A percentile compares a stretch with the other conserved stretches of the same genome.
These are phyloP conservation scores for Tinamus major DNA, from an alignment of 2,797 vertebrate species.

Conservation along the genomic window DNA sequence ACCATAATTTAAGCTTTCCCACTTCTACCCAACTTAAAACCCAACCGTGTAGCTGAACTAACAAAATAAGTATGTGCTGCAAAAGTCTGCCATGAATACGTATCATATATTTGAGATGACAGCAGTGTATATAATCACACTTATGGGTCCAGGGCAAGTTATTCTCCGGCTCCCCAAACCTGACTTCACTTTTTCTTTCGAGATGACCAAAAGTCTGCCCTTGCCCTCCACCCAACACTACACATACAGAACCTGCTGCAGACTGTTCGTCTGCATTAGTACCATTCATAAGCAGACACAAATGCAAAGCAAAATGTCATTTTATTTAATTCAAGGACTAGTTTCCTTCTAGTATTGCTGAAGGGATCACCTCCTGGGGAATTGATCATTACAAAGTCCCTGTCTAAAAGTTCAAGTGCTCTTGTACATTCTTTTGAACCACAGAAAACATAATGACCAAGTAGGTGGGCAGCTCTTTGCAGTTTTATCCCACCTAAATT, in stretches of 20 bases:
- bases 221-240: not conserved
- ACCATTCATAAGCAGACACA: constrained; percentile 25
- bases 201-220: not conserved
- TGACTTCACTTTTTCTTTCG: constrained; percentile 12
- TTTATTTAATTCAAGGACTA: constrained; percentile 79
- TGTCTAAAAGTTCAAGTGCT: constrained; percentile 79
- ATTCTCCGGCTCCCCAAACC: not conserved
- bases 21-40: not conserved
- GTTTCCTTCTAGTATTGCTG: constrained; percentile 78
- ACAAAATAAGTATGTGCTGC: not conserved
- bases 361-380: constrained; percentile 75
- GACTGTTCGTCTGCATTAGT: not conserved
- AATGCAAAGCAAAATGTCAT: constrained; percentile 78
- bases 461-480: constrained; percentile 71
- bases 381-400: constrained; percentile 75
- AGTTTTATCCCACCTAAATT: constrained; percentile 68
- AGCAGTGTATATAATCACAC: not conserved
- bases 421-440: constrained; percentile 80
- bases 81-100: not conserved
- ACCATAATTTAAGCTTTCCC: not conserved
- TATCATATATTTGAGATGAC: not conserved
- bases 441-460: constrained; percentile 76
- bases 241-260: not conserved
- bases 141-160: not conserved
- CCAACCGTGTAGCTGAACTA: not conserved